These are phyloP conservation scores for Melanostoma mellinum DNA, from an alignment of 2,888 invertebrate species.

Conservation along the genomic window DNA sequence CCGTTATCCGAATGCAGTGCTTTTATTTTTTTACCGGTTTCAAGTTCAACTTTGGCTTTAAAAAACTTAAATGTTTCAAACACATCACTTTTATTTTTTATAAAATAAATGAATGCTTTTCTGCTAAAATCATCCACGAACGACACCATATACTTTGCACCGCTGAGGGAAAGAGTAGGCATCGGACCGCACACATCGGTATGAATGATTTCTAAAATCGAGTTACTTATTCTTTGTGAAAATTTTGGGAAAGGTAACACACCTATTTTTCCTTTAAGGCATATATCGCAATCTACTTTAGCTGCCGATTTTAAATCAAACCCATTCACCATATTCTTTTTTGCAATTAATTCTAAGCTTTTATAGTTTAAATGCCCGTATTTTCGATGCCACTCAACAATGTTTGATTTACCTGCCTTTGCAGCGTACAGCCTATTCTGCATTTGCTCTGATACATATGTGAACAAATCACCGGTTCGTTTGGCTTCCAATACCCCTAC, in stretches of 20 bases:
- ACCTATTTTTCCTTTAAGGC: slow-evolving; percentile 24
- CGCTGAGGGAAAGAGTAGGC: slow-evolving; percentile 39
- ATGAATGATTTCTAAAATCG: slow-evolving; percentile 44
- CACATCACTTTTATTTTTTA: slow-evolving; percentile 62
- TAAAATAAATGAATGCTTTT: slow-evolving; percentile 51
- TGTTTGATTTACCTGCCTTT: not conserved
- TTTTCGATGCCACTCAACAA: not conserved
- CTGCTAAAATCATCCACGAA: slow-evolving; percentile 44
- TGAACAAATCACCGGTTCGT: not conserved
- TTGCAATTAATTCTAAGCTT: not conserved
- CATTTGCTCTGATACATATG: not conserved
- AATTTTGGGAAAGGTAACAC: slow-evolving; percentile 12
- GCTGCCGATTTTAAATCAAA: not conserved
- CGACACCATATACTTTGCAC: slow-evolving; percentile 35
- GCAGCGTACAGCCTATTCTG: not conserved
- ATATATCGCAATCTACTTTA: slow-evolving; percentile 1
- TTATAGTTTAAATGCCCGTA: not conserved
- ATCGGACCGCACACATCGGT: slow-evolving; percentile 22
- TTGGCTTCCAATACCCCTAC: slow-evolving; percentile 2
- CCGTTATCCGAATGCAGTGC: slow-evolving; percentile 32
- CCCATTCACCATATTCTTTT: not conserved
- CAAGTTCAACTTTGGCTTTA: slow-evolving; percentile 47
- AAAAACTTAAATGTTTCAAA: slow-evolving; percentile 56
- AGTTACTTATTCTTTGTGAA: not conserved
- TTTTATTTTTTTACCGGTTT: slow-evolving; percentile 49